Base-by-base conservation (phyloP, 1,140 invertebrate species). In the Drosophila seguyi region DNA sequence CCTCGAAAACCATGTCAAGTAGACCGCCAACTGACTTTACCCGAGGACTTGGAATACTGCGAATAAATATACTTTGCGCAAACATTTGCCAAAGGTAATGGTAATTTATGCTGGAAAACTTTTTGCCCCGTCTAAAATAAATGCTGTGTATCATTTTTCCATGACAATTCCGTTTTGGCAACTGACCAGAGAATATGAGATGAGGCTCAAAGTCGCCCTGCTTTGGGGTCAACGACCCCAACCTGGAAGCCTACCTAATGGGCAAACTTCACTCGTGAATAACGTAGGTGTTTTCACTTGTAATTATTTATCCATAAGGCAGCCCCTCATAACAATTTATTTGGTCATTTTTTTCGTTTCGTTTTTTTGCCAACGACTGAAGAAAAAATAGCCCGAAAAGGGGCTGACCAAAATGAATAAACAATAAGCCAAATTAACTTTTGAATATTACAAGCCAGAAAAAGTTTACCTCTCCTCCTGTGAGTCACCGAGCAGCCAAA, bases 221-320 rank as follows among this genome's bases (percentile, higher is more conserved):
- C 34, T 56, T 72, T 2, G 34, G 38, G 84, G 79, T 86, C 82
- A 86, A 72, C 66, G 45, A 87, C 73, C 84, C 48, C 42, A 10
- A n/a, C 10, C 34, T 61, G 45, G 72, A 42, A 31, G 61, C 44
- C 48, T 39, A 48, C 48, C 81, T 68, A 72, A 74, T 38, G 62
- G 75, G 69, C 63, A 75, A 81, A 62, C 75, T 74, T 69, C 79
- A 27, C 27, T 62, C 66, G 52, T 82, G 71, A 60, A 66, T 71
- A 69, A 81, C 73, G 84, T 88, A 88, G 84, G 85, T 88, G 84
- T 88, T 84, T 84, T 84, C 68, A 75, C 77, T 84, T 81, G 85
- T 88, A 90, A 90, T 88, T 88, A 88, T 88, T 90, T 90, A 88
- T 41, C 76, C 85, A 88, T 88, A 90, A 80, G 68, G 65, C 34